These are phyloP conservation scores for Tineola bisselliella DNA, from an alignment of 2,888 invertebrate genomes.

Conservation along the genomic window DNA sequence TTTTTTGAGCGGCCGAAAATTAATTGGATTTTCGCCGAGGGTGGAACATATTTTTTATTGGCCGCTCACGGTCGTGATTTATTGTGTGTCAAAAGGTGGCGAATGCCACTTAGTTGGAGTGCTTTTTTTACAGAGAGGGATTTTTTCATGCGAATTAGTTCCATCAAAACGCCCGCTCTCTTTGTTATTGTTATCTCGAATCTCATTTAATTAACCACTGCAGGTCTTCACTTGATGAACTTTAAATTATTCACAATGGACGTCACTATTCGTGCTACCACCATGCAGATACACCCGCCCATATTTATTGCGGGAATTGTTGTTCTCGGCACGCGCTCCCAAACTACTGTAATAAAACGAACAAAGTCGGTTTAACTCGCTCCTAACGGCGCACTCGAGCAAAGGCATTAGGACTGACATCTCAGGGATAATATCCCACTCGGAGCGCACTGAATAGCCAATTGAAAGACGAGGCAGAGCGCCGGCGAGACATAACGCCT, in stretches of 20 bases:
- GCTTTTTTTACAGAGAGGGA: slow-evolving; percentile 44
- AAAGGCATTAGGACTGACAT: slow-evolving; percentile 15
- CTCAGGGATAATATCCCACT: slow-evolving; percentile 15
- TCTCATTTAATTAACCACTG: not conserved
- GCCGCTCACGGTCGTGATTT: slow-evolving; percentile 64
- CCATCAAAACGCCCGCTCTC: slow-evolving; percentile 15
- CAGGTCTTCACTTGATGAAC: not conserved
- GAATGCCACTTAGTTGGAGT: slow-evolving; percentile 62
- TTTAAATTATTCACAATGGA: not conserved
- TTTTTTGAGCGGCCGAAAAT: slow-evolving; percentile 63
- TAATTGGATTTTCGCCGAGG: slow-evolving; percentile 68
- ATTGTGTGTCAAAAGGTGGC: slow-evolving; percentile 67
- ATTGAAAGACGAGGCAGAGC: slow-evolving; percentile 7
- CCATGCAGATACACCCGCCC: not conserved
- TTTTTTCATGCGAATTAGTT: slow-evolving; percentile 41
- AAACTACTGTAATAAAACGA: slow-evolving; percentile 18
- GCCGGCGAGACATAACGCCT: slow-evolving; percentile 13
- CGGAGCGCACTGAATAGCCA: slow-evolving; percentile 13
- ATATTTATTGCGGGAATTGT: slow-evolving; percentile 13
- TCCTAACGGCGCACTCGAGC: slow-evolving; percentile 6
- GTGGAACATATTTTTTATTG: slow-evolving; percentile 67
- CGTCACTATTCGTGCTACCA: not conserved
- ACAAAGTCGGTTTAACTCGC: slow-evolving; percentile 15
- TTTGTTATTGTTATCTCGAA: not conserved
- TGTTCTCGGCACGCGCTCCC: slow-evolving; percentile 16